phyloP scores from a whole-genome alignment of 2,888 invertebrate genomes.

The Drosophila pegasa region DNA sequence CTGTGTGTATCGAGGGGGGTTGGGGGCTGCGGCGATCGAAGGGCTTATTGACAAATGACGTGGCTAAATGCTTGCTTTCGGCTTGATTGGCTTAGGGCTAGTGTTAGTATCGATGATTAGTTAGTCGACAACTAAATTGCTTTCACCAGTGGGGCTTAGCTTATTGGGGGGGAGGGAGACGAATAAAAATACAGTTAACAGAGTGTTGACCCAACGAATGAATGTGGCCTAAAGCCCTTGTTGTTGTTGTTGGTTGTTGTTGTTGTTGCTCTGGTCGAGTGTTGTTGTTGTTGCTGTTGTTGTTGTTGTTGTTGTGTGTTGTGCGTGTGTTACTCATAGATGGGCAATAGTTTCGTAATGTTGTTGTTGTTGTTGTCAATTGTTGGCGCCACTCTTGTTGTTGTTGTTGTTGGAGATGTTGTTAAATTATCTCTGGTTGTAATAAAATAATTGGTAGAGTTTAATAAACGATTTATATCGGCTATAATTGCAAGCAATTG shows the following conservation, averaged over 20 bases:
- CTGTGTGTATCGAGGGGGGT: neutral
- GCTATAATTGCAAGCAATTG: slow-evolving; percentile 82
- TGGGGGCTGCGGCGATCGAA: neutral
- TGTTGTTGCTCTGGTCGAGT: slow-evolving; percentile 21
- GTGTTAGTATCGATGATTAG: slow-evolving; percentile 9
- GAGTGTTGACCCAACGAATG: slow-evolving; percentile 13
- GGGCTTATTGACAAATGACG: neutral
- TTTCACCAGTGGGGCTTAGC: slow-evolving; percentile 16
- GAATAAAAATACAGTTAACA: slow-evolving; percentile 2
- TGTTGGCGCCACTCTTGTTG: slow-evolving; percentile 51
- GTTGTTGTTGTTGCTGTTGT: neutral
- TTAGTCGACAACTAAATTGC: slow-evolving; percentile 24
- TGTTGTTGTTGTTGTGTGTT: slow-evolving; percentile 8
- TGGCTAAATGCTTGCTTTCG: slow-evolving; percentile 4
- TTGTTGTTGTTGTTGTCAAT: slow-evolving; percentile 63
- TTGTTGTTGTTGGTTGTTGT: slow-evolving; percentile 3
- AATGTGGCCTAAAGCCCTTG: slow-evolving; percentile 15
- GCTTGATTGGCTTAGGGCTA: neutral
- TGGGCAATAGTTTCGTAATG: slow-evolving; percentile 81
- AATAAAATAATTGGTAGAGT: slow-evolving; percentile 85
- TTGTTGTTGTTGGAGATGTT: slow-evolving; percentile 53
- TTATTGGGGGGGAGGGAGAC: slow-evolving; percentile 1
- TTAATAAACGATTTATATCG: slow-evolving; percentile 84
- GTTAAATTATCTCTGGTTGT: slow-evolving; percentile 84
- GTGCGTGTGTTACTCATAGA: slow-evolving; percentile 58